Conservation (phyloP, 2,113 vertebrate species). For the Entomyzon cyanotis region DNA sequence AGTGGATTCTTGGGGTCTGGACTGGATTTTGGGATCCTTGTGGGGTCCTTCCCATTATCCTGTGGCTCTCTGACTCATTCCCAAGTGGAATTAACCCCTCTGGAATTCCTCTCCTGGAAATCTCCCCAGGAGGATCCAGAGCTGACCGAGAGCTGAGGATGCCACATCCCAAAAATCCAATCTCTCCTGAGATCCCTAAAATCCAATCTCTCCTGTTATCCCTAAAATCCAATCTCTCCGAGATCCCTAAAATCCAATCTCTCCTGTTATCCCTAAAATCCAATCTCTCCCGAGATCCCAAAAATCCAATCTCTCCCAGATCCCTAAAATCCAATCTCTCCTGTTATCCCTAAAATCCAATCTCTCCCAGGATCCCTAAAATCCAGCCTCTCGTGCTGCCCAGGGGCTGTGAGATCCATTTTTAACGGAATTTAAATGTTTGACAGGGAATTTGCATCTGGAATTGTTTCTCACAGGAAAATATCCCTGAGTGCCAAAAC, state of each 20-base stretch:
- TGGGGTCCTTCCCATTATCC: neutral
- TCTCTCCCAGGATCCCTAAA: neutral
- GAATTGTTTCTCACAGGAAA: neutral
- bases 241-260: neutral
- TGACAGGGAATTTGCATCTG: neutral
- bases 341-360: neutral
- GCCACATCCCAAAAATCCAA: neutral
- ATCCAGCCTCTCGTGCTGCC: neutral
- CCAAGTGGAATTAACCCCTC: fast-evolving
- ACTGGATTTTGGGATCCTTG: neutral
- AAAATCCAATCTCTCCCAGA: neutral
- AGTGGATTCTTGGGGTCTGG: neutral
- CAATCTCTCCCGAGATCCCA: neutral
- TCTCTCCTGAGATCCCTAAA: neutral
- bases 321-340: neutral
- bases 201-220: neutral
- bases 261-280: neutral
- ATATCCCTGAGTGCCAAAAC: neutral
- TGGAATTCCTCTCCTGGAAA: neutral
- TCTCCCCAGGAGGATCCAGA: neutral
- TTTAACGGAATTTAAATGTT: neutral
- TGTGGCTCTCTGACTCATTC: too few relatives aligned
- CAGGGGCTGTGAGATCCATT: neutral
- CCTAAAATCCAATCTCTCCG: neutral
- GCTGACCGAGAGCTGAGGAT: neutral